Percentiles rank a stretch among this genome's conserved stretches.
phyloP scores from a whole-genome alignment of 2,888 invertebrate genomes.

The Phoenoteleia sp. region DNA sequence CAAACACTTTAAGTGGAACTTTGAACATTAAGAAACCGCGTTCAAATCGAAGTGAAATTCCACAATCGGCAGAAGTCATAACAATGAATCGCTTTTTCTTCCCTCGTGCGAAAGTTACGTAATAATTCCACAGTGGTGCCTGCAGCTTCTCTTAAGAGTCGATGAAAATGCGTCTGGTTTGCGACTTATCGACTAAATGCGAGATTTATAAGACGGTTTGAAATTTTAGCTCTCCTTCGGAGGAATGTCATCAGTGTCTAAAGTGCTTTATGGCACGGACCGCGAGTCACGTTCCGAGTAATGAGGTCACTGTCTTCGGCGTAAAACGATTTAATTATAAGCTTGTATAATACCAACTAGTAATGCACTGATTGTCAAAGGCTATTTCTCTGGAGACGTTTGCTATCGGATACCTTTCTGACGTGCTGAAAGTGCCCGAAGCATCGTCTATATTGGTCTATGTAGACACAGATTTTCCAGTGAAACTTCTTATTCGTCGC shows the following conservation, averaged over 20 bases:
- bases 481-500: slow-evolving; percentile 11
- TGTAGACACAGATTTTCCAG: slow-evolving; percentile 11
- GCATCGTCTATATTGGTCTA: slow-evolving; percentile 22
- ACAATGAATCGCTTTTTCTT: slow-evolving; percentile 8
- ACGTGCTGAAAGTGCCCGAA: slow-evolving; percentile 51
- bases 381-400: slow-evolving; percentile 62
- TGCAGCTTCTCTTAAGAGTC: background rate
- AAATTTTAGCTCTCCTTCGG: slow-evolving; percentile 20
- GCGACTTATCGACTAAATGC: slow-evolving; percentile 22
- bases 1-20: background rate
- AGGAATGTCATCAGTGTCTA: slow-evolving; percentile 33
- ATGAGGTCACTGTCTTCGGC: slow-evolving; percentile 54
- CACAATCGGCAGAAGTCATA: background rate
- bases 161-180: slow-evolving; percentile 22
- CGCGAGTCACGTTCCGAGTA: slow-evolving; percentile 47
- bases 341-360: slow-evolving; percentile 76
- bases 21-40: background rate
- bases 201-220: slow-evolving; percentile 32
- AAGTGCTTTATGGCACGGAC: slow-evolving; percentile 49
- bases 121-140: slow-evolving; percentile 10
- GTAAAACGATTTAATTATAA: slow-evolving; percentile 79
- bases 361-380: slow-evolving; percentile 75
- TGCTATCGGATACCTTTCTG: slow-evolving; percentile 64
- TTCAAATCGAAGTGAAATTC: background rate
- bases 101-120: background rate